phyloP scores from a whole-genome alignment of 2,888 invertebrate species.

The Netelia melanura region DNA sequence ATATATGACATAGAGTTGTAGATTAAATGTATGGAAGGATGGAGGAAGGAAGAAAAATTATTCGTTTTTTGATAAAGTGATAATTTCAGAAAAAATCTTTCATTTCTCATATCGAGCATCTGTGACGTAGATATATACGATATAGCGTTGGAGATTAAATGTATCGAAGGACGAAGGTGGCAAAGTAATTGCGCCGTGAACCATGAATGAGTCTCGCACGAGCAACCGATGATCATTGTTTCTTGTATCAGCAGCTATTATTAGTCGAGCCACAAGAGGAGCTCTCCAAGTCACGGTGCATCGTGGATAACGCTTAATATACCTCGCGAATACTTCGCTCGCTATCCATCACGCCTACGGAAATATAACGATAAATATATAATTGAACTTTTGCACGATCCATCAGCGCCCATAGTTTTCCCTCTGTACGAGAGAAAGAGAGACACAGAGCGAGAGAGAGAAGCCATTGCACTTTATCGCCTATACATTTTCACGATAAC shows the following conservation, averaged over 20 bases:
- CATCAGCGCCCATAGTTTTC: neutral
- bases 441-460: neutral
- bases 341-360: conserved; percentile 30
- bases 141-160: conserved; percentile 7
- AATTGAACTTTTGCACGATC: conserved; percentile 12
- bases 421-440: neutral
- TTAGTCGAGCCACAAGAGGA: conserved; percentile 59
- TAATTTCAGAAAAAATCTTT: neutral
- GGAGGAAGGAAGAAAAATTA: too few relatives aligned
- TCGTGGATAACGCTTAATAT: conserved; percentile 9
- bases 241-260: conserved; percentile 67
- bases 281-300: conserved; percentile 41
- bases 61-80: neutral
- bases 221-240: conserved; percentile 63
- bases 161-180: conserved; percentile 64
- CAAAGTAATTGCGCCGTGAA: conserved; percentile 65
- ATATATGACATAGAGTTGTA: too few relatives aligned
- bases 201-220: conserved; percentile 59
- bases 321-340: neutral
- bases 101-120: neutral
- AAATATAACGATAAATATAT: conserved; percentile 23
- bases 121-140: neutral
- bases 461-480: neutral
- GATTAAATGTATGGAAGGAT: too few relatives aligned
- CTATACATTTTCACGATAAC: neutral